phyloP scores from a whole-genome alignment of 2,113 vertebrate species.

The Mesitornis unicolor region DNA sequence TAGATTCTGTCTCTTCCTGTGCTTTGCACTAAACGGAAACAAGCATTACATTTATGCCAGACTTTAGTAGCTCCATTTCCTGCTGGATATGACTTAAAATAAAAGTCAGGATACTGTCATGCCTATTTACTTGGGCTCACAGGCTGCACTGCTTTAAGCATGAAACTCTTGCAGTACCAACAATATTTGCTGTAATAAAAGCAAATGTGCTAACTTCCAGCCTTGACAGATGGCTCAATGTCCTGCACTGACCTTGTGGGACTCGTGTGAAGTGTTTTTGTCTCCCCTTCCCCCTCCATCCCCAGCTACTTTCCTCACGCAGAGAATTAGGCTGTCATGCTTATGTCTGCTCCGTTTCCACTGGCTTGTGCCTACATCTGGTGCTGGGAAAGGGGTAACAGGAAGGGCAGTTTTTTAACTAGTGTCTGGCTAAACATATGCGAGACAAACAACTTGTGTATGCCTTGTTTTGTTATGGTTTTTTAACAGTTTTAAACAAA shows the following conservation, averaged over 20 bases:
- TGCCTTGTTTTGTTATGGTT: not conserved
- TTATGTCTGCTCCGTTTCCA: constrained; percentile 57
- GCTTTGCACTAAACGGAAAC: constrained; percentile 6
- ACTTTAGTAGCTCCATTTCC: constrained; percentile 14
- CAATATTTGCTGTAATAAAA: constrained; percentile 23
- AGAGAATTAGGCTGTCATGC: constrained; percentile 50
- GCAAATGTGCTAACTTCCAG: constrained; percentile 26
- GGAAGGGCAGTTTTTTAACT: constrained; percentile 55
- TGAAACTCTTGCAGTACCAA: constrained; percentile 37
- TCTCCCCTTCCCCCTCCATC: not conserved
- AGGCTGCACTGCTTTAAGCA: constrained; percentile 47
- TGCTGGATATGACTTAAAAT: constrained; percentile 6
- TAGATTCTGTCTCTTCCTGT: not conserved
- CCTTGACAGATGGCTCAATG: constrained; percentile 52
- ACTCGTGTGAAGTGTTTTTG: not conserved
- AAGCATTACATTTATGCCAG: constrained; percentile 27
- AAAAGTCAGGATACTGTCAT: constrained; percentile 10
- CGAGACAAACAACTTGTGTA: constrained; percentile 10
- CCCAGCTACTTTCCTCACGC: not conserved
- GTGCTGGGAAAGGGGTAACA: constrained; percentile 35
- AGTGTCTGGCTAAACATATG: constrained; percentile 11
- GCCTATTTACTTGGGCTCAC: not conserved
- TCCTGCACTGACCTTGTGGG: constrained; percentile 47
- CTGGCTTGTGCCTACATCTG: constrained; percentile 22
- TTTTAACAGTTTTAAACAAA: constrained; percentile 16